Percentiles rank a stretch among this genome's conserved stretches.
Evolutionary conservation across 2,888 invertebrate genomes (phyloP).

Genomic region (Xestia ashworthii): DNA sequence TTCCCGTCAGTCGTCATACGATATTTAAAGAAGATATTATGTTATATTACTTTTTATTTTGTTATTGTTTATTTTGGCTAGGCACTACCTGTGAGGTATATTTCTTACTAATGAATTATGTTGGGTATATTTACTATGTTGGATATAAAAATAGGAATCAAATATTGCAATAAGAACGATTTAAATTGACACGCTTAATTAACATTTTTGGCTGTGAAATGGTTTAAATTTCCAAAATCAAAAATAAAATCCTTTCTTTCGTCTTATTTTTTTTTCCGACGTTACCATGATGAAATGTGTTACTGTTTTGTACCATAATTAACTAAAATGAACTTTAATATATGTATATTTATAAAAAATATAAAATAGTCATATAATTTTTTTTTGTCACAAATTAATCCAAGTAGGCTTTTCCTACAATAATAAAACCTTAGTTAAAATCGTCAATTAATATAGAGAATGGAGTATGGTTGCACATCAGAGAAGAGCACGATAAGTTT

Average conservation of each 20-base stretch:
- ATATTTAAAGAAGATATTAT: conserved; percentile 48
- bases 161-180: not conserved
- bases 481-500: conserved; percentile 39
- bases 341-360: not conserved
- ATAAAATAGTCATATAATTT: not conserved
- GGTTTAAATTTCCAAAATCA: conserved; percentile 67
- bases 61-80: conserved; percentile 4
- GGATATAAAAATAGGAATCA: not conserved
- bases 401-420: not conserved
- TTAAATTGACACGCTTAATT: conserved; percentile 29
- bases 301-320: conserved; percentile 18
- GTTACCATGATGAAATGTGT: conserved; percentile 8
- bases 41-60: conserved; percentile 7
- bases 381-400: conserved; percentile 27
- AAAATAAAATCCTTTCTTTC: not conserved
- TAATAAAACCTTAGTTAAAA: conserved; percentile 9
- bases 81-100: conserved; percentile 34
- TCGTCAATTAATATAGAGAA: conserved; percentile 58
- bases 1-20: conserved; percentile 1
- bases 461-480: conserved; percentile 26
- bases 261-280: not conserved
- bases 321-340: conserved; percentile 4
- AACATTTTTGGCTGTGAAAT: conserved; percentile 71
- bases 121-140: conserved; percentile 3
- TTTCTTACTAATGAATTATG: not conserved